A percentile compares a stretch with the other conserved stretches of the same genome.
Evolutionary conservation across 2,113 vertebrate species (phyloP).

Genomic region (Cygnus buccinator): DNA sequence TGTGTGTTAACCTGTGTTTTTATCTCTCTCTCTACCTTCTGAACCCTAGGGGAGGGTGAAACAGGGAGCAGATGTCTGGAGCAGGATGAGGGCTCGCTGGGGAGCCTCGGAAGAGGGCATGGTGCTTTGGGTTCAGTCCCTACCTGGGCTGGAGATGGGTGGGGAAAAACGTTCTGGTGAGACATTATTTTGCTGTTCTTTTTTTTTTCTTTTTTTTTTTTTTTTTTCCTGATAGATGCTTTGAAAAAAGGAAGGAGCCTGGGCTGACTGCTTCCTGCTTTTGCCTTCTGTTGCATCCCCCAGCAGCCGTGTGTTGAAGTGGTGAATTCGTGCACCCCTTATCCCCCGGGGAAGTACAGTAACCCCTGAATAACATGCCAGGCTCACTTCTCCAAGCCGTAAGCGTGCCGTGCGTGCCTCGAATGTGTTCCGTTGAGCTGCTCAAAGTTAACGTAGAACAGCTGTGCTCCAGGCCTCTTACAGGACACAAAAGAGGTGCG

Average conservation of each 20-base stretch:
- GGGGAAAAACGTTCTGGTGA: not conserved
- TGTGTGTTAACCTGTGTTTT: not conserved
- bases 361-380: not conserved
- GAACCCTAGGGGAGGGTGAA: not conserved
- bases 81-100: fast-evolving
- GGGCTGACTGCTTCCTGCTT: not conserved
- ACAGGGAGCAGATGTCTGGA: not conserved
- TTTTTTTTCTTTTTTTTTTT: not conserved
- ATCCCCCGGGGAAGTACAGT: not conserved
- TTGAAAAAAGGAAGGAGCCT: not conserved
- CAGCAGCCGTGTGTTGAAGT: not conserved
- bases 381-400: not conserved
- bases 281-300: not conserved
- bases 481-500: not conserved
- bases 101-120: not conserved
- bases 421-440: not conserved
- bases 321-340: not conserved
- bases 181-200: not conserved
- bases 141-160: not conserved
- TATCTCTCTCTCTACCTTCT: not conserved
- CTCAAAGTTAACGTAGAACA: too few species aligned
- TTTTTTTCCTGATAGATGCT: not conserved
- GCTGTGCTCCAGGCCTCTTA: not conserved
- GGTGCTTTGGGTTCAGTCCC: not conserved
- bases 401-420: too few species aligned